A percentile compares a stretch with the other conserved stretches of the same genome.
Conservation (phyloP, 1,140 invertebrate genomes). For the Hylaeus anthracinus region DNA sequence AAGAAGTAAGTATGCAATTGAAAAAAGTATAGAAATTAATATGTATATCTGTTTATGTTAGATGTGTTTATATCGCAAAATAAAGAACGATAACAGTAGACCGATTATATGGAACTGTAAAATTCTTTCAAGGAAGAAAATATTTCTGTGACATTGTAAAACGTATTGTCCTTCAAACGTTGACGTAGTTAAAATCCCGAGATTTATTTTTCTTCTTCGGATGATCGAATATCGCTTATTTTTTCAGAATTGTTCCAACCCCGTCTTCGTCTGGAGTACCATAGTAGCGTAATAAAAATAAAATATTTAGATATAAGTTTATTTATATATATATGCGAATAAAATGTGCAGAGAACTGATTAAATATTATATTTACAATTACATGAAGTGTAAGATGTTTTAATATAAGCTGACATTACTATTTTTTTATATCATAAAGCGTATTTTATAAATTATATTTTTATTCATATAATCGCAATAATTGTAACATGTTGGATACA, state of each 20-base stretch:
- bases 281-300: constrained; percentile 14
- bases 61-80: neutral
- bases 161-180: neutral
- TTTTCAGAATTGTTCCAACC: constrained; percentile 50
- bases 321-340: neutral
- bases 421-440: constrained; percentile 3
- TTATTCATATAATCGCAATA: neutral
- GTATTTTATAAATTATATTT: no score
- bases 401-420: neutral
- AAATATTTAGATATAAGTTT: neutral
- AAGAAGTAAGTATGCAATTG: constrained; percentile 44
- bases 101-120: neutral
- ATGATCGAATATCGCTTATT: constrained; percentile 2
- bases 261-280: constrained; percentile 60
- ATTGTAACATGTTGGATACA: neutral
- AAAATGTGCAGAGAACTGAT: neutral
- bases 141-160: neutral
- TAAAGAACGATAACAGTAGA: neutral
- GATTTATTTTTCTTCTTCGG: neutral
- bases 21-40: neutral
- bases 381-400: constrained; percentile 7
- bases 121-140: neutral
- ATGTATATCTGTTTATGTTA: neutral
- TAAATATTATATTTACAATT: constrained; percentile 10
- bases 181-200: neutral